phyloP scores from a whole-genome alignment of 2,888 invertebrate genomes.

The Panzeria rudis region DNA sequence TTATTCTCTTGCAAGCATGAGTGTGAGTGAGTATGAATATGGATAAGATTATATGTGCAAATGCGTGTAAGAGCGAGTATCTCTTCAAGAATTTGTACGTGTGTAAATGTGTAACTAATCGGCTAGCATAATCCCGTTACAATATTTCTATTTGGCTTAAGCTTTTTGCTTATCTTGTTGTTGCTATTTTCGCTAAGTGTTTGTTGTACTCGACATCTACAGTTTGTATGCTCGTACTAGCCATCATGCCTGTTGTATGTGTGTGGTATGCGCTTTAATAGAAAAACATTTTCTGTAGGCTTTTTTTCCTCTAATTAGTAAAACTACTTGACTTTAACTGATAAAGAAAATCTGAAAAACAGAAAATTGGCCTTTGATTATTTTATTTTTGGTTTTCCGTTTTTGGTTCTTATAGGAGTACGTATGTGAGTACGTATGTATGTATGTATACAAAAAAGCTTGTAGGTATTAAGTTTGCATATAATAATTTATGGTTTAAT shows the following conservation, averaged over 20 bases:
- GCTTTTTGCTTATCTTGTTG: slow-evolving; percentile 39
- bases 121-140: slow-evolving; percentile 44
- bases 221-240: neutral
- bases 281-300: slow-evolving; percentile 27
- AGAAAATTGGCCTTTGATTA: slow-evolving; percentile 32
- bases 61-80: neutral
- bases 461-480: slow-evolving; percentile 2
- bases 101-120: slow-evolving; percentile 40
- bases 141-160: slow-evolving; percentile 37
- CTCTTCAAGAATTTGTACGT: neutral
- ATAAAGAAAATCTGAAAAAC: slow-evolving; percentile 39
- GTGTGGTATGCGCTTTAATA: slow-evolving; percentile 20
- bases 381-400: slow-evolving; percentile 1
- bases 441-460: neutral
- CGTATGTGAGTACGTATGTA: neutral
- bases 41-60: neutral
- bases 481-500: slow-evolving; percentile 45
- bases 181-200: slow-evolving; percentile 10
- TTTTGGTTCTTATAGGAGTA: neutral
- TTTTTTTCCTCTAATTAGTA: slow-evolving; percentile 57
- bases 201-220: slow-evolving; percentile 8
- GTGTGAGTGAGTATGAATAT: neutral
- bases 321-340: slow-evolving; percentile 52
- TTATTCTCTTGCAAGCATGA: slow-evolving; percentile 22
- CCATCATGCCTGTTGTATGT: neutral